Conservation (phyloP, 1,140 invertebrate species). For the Drosophila rufa region DNA sequence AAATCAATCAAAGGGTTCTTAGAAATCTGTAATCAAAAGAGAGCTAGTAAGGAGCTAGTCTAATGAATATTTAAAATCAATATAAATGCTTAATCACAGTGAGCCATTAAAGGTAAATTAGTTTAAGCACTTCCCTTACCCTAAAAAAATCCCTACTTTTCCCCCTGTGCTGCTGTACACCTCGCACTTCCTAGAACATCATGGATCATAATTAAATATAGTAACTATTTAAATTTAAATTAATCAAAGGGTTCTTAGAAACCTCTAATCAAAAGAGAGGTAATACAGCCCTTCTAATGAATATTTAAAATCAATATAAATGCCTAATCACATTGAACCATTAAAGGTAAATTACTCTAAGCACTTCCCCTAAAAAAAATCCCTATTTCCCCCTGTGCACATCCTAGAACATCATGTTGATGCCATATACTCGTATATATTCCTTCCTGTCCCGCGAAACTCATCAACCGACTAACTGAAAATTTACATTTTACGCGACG, state of each 20-base stretch:
- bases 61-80: not conserved
- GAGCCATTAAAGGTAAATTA: too few relatives aligned
- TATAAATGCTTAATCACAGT: too few relatives aligned
- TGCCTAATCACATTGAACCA: too few relatives aligned
- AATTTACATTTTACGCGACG: slow-evolving; percentile 71
- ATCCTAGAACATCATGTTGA: slow-evolving; percentile 17
- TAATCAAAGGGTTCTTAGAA: not conserved
- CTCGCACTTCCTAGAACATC: slow-evolving; percentile 13
- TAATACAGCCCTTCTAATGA: not conserved
- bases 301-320: too few relatives aligned
- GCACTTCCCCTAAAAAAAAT: too few relatives aligned
- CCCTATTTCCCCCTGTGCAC: slow-evolving; percentile 6
- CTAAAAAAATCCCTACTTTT: not conserved
- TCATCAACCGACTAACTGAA: slow-evolving; percentile 25
- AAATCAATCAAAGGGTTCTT: not conserved
- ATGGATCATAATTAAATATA: slow-evolving; percentile 1
- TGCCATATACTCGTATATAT: not conserved
- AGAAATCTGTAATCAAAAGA: not conserved
- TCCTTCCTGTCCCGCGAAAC: slow-evolving; percentile 13
- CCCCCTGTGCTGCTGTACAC: not conserved
- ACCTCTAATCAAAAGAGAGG: not conserved
- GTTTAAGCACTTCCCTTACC: too few relatives aligned
- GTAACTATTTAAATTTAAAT: slow-evolving; percentile 1
- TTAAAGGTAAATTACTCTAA: too few relatives aligned
- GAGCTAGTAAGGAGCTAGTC: not conserved